Percentiles rank a stretch among this genome's conserved stretches.
Conservation (phyloP, 2,113 vertebrate genomes). For the Pagrus major region DNA sequence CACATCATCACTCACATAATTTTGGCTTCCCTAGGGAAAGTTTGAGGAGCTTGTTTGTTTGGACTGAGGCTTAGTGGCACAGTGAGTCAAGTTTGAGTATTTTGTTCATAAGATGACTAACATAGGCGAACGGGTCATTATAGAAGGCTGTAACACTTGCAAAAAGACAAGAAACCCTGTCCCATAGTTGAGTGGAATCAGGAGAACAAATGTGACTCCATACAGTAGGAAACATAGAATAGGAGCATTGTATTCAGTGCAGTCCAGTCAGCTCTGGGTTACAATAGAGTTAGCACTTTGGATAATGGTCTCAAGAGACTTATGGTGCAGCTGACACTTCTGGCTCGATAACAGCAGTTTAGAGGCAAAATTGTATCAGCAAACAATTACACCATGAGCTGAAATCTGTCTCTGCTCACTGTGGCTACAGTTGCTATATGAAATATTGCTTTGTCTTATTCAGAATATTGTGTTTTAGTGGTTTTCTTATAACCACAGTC, state of each 20-base stretch:
- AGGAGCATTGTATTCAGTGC: constrained; percentile 21
- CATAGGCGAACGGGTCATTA: not conserved
- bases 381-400: constrained; percentile 32
- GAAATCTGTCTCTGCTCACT: not conserved
- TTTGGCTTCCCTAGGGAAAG: constrained; percentile 7
- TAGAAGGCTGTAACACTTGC: not conserved
- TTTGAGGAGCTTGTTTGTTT: constrained; percentile 25
- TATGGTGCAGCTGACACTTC: constrained; percentile 6
- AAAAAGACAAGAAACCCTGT: not conserved
- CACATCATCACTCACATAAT: constrained; percentile 2
- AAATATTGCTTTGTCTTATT: constrained; percentile 32
- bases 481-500: constrained; percentile 2
- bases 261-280: not conserved
- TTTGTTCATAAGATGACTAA: not conserved
- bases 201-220: not conserved
- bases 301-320: constrained; percentile 31
- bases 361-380: constrained; percentile 22
- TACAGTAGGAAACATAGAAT: not conserved
- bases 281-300: constrained; percentile 35
- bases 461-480: constrained; percentile 15
- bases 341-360: constrained; percentile 23
- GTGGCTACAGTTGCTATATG: constrained; percentile 4
- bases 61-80: not conserved
- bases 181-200: not conserved
- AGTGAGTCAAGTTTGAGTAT: not conserved